Conservation (phyloP, 2,797 vertebrate genomes). For the Acipenser transmontanus region DNA sequence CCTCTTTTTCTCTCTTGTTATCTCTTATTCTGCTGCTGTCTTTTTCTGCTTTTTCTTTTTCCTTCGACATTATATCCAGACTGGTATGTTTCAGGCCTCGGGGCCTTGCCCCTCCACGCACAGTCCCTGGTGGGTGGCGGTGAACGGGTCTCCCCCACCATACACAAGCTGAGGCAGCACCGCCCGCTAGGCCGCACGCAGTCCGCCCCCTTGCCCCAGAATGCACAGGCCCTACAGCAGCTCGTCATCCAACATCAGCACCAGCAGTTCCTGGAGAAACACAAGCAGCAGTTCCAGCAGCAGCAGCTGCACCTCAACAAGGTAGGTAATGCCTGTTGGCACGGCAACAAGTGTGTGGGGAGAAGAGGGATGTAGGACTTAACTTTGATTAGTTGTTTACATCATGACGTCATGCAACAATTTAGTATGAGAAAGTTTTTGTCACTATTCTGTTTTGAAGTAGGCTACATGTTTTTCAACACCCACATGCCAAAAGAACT, state of each 20-base stretch:
- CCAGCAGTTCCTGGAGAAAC: conserved; percentile 98
- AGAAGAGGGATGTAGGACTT: too few species aligned
- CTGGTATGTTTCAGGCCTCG: conserved; percentile 70
- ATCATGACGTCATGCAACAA: too few species aligned
- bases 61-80: conserved; percentile 51
- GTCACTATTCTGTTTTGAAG: too few species aligned
- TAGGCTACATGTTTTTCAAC: too few species aligned
- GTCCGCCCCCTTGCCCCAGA: conserved; percentile 93
- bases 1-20: conserved; percentile 30
- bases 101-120: conserved; percentile 69
- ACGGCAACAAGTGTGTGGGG: too few species aligned
- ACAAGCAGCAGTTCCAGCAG: conserved; percentile 97
- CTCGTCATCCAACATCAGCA: conserved; percentile 97
- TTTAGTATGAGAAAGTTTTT: too few species aligned
- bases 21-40: conserved; percentile 24
- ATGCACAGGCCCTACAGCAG: conserved; percentile 89
- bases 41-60: conserved; percentile 21
- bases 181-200: conserved; percentile 90
- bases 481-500: too few species aligned
- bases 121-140: conserved; percentile 57
- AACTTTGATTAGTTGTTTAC: too few species aligned
- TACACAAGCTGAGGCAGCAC: conserved; percentile 90
- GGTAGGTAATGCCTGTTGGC: conserved; percentile 49
- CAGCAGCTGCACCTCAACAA: conserved; percentile 92
- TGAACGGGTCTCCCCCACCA: conserved; percentile 72